Evolutionary conservation across 2,888 invertebrate genomes (phyloP), one percentile per base, ranked within the genome.

Genomic region (Diaphora mendica): DNA sequence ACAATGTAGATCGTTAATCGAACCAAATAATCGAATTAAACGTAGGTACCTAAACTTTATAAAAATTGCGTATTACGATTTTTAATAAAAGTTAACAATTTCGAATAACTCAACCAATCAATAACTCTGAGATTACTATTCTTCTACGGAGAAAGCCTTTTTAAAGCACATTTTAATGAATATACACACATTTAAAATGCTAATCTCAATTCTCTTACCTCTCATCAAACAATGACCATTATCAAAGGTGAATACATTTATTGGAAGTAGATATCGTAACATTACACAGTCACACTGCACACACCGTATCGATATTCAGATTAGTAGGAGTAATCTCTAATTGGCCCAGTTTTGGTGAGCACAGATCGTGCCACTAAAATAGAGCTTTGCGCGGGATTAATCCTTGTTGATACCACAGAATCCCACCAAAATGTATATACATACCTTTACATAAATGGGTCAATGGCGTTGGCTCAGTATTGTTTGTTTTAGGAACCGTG

Each of bases 311-410:
- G 88, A 91, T 90, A 91, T 86, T 87, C 87, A 89, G 91, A 91
- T 93, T 91, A 92, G 88, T 87, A 87, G 82, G 87, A 86, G 89
- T 93, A 93, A 94, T 91, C 93, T 93, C 90, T 94, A 94, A 94
- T 95, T 95, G 94, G 92, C 93, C 94, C 88, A 91, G 91, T 93
- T 93, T 85, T 89, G 88, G 87, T 85, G 90, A 87, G 86, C 90
- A 87, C 89, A 91, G 91, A 92, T 92, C 92, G 91, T 86, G 87
- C 90, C 90, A 92, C 92, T 94, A 93, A 90, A 94, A 94, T 92
- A 93, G 91, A 93, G 94, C 94, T 94, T 95, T 94, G 91, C 85
- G 88, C 88, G 87, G 86, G 87, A 89, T 90, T 94, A 94, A 94
- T 93, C 93, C 93, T 81, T 83, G 90, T 89, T 92, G 92, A 93